Evolutionary conservation across 2,888 invertebrate genomes (phyloP).

Genomic region (Troilus luridus): DNA sequence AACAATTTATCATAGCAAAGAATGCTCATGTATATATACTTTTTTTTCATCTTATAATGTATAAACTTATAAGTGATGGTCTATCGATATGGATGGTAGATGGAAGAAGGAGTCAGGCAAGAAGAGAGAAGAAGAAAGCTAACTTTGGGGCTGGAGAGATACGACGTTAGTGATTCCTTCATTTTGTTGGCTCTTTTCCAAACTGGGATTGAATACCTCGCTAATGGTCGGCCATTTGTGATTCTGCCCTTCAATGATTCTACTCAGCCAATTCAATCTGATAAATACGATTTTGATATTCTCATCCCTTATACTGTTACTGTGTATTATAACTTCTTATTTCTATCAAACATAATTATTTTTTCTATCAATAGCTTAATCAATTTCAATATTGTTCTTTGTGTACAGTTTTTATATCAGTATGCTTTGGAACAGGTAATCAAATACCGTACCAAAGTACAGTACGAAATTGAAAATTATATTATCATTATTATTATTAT

Average conservation of each 20-base stretch:
- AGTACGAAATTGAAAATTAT: no score
- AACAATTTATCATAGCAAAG: no score
- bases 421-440: no score
- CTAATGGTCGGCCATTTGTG: not conserved
- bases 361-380: no score
- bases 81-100: not conserved
- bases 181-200: not conserved
- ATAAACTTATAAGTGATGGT: no score
- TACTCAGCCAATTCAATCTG: not conserved
- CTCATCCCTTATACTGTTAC: not conserved
- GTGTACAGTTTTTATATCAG: no score
- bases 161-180: not conserved
- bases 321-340: not conserved
- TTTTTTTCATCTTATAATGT: no score
- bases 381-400: no score
- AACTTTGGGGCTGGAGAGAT: not conserved
- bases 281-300: constrained; percentile 13
- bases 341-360: not conserved
- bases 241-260: not conserved
- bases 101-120: not conserved
- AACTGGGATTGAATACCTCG: constrained; percentile 22
- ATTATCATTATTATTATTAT: no score
- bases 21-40: no score
- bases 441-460: no score
- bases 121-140: not conserved